Percentiles rank a stretch among this genome's conserved stretches.
These are phyloP conservation scores for Myotis brandtii DNA, from an alignment of 2,113 vertebrate species.

Conservation along the genomic window DNA sequence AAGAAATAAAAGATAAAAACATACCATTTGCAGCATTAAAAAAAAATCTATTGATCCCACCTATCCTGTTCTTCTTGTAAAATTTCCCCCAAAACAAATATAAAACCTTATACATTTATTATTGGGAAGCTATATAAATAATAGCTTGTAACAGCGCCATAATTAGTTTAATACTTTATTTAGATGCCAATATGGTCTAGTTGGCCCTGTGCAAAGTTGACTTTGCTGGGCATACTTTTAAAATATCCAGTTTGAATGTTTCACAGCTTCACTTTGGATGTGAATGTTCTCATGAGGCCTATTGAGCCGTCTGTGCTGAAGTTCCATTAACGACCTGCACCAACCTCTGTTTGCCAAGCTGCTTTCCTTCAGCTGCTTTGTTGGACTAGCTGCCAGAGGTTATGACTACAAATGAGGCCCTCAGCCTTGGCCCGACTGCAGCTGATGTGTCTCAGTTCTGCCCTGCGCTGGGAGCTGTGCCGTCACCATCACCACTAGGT, in stretches of 20 bases:
- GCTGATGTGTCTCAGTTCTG: not conserved
- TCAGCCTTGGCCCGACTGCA: not conserved
- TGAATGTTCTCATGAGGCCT: not conserved
- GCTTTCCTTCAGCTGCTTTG: not conserved
- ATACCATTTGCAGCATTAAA: constrained; percentile 7
- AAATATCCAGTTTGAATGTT: not conserved
- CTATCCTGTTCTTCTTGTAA: constrained; percentile 20
- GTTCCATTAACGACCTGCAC: not conserved
- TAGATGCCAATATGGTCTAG: not conserved
- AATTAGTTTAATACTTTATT: not conserved
- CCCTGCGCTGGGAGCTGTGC: not conserved
- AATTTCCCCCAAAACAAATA: constrained; percentile 17
- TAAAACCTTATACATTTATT: not conserved
- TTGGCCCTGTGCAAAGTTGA: not conserved
- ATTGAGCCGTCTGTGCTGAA: not conserved
- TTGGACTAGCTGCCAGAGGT: not conserved
- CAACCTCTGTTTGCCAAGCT: not conserved
- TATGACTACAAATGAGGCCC: not conserved
- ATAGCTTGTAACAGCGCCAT: not conserved
- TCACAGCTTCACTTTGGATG: not conserved
- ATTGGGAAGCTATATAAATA: not conserved
- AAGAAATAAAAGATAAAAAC: constrained; percentile 44
- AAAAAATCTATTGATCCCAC: not conserved
- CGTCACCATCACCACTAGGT: not conserved
- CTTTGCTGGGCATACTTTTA: not conserved